phyloP scores from a whole-genome alignment of 1,140 invertebrate genomes.

The Protaetia brevitarsis region DNA sequence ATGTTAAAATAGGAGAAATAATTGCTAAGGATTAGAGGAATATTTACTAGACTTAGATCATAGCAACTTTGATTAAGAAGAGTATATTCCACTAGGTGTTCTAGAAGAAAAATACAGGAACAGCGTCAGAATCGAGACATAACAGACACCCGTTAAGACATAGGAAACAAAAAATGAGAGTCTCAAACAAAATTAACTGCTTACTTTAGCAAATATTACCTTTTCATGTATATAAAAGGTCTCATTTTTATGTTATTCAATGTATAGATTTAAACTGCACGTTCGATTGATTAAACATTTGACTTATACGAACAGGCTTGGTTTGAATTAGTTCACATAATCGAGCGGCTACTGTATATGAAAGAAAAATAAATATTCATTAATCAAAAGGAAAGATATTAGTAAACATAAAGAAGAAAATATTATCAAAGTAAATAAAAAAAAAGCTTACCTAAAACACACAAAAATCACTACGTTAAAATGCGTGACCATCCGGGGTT shows the following conservation, averaged over 20 bases:
- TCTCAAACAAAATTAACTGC: neutral
- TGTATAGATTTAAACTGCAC: neutral
- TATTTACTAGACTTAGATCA: neutral
- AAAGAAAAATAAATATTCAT: too few species aligned
- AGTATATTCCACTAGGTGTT: neutral
- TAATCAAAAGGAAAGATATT: neutral
- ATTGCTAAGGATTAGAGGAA: neutral
- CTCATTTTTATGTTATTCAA: neutral
- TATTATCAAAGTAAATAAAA: constrained; percentile 8
- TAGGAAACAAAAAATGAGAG: neutral
- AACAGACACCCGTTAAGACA: neutral
- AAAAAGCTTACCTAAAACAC: constrained; percentile 16
- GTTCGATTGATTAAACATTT: neutral
- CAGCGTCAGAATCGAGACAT: neutral
- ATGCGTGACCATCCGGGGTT: neutral
- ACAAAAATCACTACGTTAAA: constrained; percentile 11
- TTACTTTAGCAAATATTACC: neutral
- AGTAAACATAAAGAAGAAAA: constrained; percentile 1
- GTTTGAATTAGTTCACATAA: neutral
- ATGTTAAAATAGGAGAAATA: neutral
- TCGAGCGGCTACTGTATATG: neutral
- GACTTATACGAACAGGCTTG: neutral
- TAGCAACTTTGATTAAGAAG: neutral
- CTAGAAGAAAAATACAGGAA: neutral
- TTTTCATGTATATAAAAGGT: neutral